Conservation (phyloP, 2,888 invertebrate species). For the Agriopis marginaria region DNA sequence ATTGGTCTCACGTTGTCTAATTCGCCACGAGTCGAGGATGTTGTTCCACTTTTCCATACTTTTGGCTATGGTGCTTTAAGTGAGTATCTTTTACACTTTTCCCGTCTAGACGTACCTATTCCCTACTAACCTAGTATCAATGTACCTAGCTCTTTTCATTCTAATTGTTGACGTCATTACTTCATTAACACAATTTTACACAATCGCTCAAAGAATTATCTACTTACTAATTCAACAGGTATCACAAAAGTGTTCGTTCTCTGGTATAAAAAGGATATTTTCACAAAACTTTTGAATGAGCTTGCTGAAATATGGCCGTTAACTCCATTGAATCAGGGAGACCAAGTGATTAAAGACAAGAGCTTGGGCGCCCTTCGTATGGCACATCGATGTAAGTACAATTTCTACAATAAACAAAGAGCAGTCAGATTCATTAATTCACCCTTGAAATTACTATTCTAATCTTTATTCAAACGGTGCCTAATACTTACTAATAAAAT, state of each 20-base stretch:
- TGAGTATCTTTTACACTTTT: slow-evolving; percentile 55
- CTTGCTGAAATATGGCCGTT: slow-evolving; percentile 77
- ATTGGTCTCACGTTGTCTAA: slow-evolving; percentile 73
- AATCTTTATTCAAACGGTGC: background rate
- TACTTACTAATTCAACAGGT: slow-evolving; percentile 51
- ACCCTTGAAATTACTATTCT: too few species aligned
- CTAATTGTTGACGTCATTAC: slow-evolving; percentile 5
- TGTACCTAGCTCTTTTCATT: slow-evolving; percentile 5
- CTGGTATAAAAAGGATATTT: slow-evolving; percentile 77
- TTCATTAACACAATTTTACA: slow-evolving; percentile 11
- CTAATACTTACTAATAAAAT: background rate
- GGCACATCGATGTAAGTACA: slow-evolving; percentile 67
- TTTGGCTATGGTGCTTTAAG: slow-evolving; percentile 80
- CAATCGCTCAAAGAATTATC: slow-evolving; percentile 6
- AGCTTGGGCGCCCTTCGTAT: slow-evolving; percentile 68
- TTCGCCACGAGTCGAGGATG: slow-evolving; percentile 78
- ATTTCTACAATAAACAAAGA: background rate
- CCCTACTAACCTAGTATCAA: slow-evolving; percentile 30
- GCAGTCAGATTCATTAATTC: background rate
- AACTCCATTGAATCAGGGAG: slow-evolving; percentile 66
- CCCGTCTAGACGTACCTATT: slow-evolving; percentile 41
- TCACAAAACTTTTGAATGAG: slow-evolving; percentile 68
- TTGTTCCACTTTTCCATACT: slow-evolving; percentile 80
- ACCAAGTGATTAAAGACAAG: slow-evolving; percentile 65
- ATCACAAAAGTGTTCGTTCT: slow-evolving; percentile 73